Conservation (phyloP, 2,888 invertebrate genomes). For the Atrina japonica region DNA sequence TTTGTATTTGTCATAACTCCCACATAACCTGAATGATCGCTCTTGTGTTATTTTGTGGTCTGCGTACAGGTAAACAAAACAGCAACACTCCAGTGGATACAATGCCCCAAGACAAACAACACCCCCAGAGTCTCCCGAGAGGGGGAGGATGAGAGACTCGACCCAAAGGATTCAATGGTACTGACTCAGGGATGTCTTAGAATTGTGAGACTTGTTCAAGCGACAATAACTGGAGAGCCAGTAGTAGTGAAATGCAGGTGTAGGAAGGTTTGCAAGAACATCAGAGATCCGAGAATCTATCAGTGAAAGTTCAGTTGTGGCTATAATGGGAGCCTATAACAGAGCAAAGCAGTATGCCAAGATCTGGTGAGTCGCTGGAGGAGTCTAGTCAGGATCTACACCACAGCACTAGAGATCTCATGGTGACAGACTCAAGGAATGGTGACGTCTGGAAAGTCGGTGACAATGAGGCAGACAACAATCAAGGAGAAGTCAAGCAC, state of each 20-base stretch:
- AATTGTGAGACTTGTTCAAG: too few species aligned
- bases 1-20: too few species aligned
- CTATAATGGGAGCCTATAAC: neutral
- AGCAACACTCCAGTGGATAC: too few species aligned
- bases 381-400: neutral
- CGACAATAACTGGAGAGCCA: neutral
- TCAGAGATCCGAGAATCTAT: neutral
- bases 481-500: neutral
- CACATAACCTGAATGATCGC: too few species aligned
- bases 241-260: neutral
- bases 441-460: neutral
- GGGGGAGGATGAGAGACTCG: too few species aligned
- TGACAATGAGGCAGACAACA: neutral
- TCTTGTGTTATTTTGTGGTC: too few species aligned
- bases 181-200: too few species aligned
- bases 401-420: neutral
- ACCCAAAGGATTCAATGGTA: too few species aligned
- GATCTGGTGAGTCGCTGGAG: neutral
- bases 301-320: neutral
- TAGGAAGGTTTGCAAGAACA: neutral
- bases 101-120: too few species aligned
- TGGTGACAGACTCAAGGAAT: neutral
- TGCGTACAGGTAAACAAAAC: too few species aligned
- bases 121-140: too few species aligned
- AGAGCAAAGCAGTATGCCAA: neutral